Conservation (phyloP, 2,113 vertebrate genomes). For the Salminus brasiliensis region DNA sequence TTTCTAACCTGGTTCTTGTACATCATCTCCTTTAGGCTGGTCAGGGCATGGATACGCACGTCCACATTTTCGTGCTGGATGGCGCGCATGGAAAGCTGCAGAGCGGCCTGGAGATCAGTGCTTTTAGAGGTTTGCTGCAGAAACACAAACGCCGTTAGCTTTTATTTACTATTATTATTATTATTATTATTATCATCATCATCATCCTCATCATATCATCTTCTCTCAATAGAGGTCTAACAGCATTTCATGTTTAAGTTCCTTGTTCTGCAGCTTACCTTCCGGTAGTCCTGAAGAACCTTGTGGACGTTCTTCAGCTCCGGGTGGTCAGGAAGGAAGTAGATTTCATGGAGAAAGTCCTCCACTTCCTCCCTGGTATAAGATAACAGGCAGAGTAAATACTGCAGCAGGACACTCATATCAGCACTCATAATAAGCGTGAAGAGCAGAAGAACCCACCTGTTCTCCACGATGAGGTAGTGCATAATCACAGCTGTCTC, state of each 20-base stretch:
- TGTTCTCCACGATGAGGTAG: slow-evolving; percentile 95
- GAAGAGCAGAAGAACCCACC: slow-evolving; percentile 78
- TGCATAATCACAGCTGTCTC: slow-evolving; percentile 90
- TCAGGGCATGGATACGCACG: slow-evolving; percentile 93
- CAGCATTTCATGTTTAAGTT: no score
- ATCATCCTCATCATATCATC: no score
- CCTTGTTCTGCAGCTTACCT: slow-evolving; percentile 77
- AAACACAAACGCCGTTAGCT: not conserved
- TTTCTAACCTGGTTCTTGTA: slow-evolving; percentile 90
- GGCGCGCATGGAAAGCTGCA: slow-evolving; percentile 93
- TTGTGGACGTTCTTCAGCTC: slow-evolving; percentile 91
- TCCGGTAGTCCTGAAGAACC: slow-evolving; percentile 91
- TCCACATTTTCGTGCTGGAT: slow-evolving; percentile 97
- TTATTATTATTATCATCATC: no score
- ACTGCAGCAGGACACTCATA: no score
- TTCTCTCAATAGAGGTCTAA: no score
- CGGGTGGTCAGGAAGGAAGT: slow-evolving; percentile 93
- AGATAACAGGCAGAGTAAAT: not conserved
- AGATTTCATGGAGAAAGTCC: slow-evolving; percentile 98
- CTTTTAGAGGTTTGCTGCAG: slow-evolving; percentile 88
- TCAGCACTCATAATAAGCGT: not conserved
- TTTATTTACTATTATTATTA: no score
- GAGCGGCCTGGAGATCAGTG: slow-evolving; percentile 84
- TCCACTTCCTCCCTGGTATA: slow-evolving; percentile 85
- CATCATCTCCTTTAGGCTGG: slow-evolving; percentile 90